Base-by-base conservation (phyloP, 2,888 invertebrate genomes). In the Diloba caeruleocephala region DNA sequence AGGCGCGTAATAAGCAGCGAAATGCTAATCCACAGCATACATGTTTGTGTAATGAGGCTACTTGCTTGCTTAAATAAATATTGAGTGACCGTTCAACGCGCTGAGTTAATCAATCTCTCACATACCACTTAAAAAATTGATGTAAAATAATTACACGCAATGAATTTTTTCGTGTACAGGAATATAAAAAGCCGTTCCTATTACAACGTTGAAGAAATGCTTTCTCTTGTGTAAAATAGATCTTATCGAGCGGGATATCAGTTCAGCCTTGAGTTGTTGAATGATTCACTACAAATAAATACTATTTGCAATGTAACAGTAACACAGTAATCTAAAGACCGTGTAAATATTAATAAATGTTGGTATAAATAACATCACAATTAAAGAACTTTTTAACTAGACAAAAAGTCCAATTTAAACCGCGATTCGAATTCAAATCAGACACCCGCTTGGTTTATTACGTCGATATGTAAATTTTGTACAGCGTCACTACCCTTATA, bases 401-500 rank as follows among this genome's bases (percentile, higher is more conserved):
- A 76, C 70, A 77, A 79, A 81, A 83, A 81, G 71, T 76, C 73
- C 72, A 77, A 78, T 80, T 78, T 69, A 76, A 75, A 81, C 82
- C 85, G 82, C 80, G 80, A 76, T 78, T 81, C 76, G 87, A 89
- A 92, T 92, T 87, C 85, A 87, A 92, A 92, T 87, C 87, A 90
- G 88, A 83, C 87, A 84, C 85, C 85, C 88, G 88, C 81, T 78
- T 84, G 88, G 81, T 91, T 91, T 92, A 92, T 92, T 92, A 92
- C 92, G 90, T 88, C 89, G 89, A 91, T 93, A 93, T 93, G 92
- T 93, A 92, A 93, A 93, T 93, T 90, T 86, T 85, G 90, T 88
- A 88, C 88, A 86, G 86, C 92, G 92, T 92, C 92, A 93, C 92
- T 93, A 92, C 93, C 92, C 93, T 92, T 92, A 92, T 90, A 92